Evolutionary conservation across 2,797 vertebrate genomes (phyloP).

Genomic region (Gymnothorax reevesii): DNA sequence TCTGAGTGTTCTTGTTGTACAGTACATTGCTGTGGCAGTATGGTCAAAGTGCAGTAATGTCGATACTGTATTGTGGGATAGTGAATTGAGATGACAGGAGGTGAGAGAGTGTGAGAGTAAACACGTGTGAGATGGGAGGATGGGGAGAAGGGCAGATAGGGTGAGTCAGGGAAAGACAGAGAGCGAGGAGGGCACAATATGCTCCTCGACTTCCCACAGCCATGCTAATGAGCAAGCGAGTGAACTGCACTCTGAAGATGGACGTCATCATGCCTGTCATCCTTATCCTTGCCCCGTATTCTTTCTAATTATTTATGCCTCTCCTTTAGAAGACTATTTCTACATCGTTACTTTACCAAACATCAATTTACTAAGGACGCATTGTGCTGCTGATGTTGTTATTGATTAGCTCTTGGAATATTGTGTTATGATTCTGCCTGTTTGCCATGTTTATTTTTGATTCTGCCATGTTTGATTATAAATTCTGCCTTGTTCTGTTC

Average conservation of each 20-base stretch:
- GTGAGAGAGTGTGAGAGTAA: no score
- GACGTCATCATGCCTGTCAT: neutral
- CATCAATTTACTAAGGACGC: neutral
- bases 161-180: neutral
- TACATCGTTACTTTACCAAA: neutral
- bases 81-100: no score
- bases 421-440: no score
- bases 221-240: neutral
- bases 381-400: neutral
- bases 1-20: no score
- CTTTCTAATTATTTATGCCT: neutral
- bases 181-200: neutral
- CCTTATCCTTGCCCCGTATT: neutral
- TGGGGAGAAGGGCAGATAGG: neutral
- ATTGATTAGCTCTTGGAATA: neutral
- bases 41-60: no score
- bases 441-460: no score
- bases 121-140: no score
- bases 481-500: no score
- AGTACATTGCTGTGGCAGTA: no score
- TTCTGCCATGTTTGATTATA: no score
- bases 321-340: neutral
- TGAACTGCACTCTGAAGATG: no score
- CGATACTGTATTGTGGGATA: no score
- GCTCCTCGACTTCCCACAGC: neutral